Evolutionary conservation across 1,140 invertebrate genomes (phyloP).

Genomic region (Pseudomyrmex flavicornis): DNA sequence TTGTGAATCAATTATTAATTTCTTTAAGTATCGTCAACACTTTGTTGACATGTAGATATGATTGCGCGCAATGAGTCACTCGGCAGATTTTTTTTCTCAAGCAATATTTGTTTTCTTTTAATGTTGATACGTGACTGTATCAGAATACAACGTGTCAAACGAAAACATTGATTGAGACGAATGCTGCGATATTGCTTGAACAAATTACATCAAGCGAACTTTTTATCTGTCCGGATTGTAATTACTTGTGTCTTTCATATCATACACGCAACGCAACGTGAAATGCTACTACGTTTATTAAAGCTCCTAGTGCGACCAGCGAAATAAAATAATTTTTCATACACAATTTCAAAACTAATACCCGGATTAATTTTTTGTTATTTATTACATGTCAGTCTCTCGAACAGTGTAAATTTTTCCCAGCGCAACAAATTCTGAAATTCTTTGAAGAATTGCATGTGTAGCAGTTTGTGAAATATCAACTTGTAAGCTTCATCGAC

Average conservation of each 20-base stretch:
- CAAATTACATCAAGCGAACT: no score
- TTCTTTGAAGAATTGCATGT: not conserved
- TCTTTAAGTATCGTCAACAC: not conserved
- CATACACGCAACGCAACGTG: no score
- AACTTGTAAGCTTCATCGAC: not conserved
- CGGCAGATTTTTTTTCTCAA: not conserved
- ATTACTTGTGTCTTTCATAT: no score
- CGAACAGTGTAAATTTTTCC: not conserved
- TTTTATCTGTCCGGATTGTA: no score
- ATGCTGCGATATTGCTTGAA: no score
- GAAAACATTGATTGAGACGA: slow-evolving; percentile 1
- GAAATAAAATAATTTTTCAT: no score
- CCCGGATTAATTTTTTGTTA: no score
- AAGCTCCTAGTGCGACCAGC: no score
- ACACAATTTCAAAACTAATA: no score
- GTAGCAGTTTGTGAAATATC: not conserved
- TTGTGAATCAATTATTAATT: not conserved
- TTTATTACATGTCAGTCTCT: not conserved
- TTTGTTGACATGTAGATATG: not conserved
- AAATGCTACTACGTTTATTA: no score
- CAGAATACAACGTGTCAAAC: slow-evolving; percentile 1
- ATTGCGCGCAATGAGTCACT: not conserved
- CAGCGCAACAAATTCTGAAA: not conserved
- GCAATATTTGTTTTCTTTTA: no score
- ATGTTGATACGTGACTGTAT: no score